These are phyloP conservation scores for Squalus acanthias DNA, from an alignment of 2,797 vertebrate genomes.

Conservation along the genomic window DNA sequence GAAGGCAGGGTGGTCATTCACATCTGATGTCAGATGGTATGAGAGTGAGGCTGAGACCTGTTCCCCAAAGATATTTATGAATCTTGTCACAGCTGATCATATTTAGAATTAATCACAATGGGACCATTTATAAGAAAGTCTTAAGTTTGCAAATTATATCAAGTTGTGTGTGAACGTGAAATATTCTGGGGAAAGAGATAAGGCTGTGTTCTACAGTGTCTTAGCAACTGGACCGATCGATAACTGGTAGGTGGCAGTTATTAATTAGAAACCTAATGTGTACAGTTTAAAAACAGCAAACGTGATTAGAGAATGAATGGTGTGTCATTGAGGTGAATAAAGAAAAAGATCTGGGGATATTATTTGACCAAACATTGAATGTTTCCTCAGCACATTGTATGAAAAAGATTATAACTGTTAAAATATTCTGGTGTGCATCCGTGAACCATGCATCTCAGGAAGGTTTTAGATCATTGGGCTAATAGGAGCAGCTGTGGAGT, in stretches of 20 bases:
- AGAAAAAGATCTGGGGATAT: background rate
- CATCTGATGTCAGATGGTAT: background rate
- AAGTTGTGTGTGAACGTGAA: background rate
- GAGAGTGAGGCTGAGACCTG: background rate
- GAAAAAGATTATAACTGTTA: background rate
- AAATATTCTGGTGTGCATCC: background rate
- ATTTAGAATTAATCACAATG: background rate
- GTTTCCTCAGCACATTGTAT: background rate
- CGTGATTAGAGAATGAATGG: background rate
- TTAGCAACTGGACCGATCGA: background rate
- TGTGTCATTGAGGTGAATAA: background rate
- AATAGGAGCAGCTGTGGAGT: background rate
- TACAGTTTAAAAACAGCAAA: background rate
- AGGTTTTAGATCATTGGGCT: background rate
- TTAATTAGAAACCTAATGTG: background rate
- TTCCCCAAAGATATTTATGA: background rate
- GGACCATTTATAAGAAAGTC: background rate
- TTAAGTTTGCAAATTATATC: background rate
- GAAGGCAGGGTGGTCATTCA: background rate
- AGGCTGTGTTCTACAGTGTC: too few species aligned
- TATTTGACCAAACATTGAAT: background rate
- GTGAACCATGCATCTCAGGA: background rate
- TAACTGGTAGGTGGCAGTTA: background rate
- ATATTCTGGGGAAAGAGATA: background rate
- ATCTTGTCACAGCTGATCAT: background rate